A percentile compares a stretch with the other conserved stretches of the same genome.
Evolutionary conservation across 2,113 vertebrate genomes (phyloP).

Genomic region (Brienomyrus longianalis): DNA sequence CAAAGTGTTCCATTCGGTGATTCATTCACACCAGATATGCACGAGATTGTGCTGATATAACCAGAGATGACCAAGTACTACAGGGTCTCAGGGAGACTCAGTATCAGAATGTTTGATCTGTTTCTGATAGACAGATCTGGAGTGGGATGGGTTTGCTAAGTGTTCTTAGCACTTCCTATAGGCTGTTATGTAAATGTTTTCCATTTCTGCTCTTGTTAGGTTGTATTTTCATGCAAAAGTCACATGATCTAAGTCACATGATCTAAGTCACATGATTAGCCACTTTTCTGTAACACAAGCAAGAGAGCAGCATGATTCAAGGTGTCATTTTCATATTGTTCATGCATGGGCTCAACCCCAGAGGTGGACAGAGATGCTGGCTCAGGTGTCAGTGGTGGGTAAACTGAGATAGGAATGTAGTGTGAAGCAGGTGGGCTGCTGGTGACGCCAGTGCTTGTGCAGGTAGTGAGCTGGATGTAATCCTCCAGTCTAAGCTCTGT

Average conservation of each 20-base stretch:
- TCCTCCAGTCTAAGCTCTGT: background rate
- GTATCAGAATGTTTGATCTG: too few relatives aligned
- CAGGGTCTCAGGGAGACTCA: too few relatives aligned
- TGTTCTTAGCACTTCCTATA: background rate
- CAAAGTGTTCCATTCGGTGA: background rate
- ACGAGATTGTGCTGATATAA: too few relatives aligned
- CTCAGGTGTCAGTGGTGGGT: background rate
- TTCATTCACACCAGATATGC: too few relatives aligned
- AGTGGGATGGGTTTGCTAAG: background rate
- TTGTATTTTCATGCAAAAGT: background rate
- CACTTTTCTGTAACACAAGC: background rate
- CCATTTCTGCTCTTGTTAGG: background rate
- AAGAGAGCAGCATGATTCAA: background rate
- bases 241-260: background rate
- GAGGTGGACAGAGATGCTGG: background rate
- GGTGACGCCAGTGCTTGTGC: background rate
- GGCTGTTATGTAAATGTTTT: background rate
- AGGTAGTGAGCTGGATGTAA: background rate
- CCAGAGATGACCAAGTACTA: too few relatives aligned
- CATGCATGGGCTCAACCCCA: background rate
- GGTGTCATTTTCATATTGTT: background rate
- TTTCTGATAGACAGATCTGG: background rate
- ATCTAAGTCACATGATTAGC: background rate
- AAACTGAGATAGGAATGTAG: background rate
- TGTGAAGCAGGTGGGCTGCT: background rate